phyloP scores from a whole-genome alignment of 2,113 vertebrate species.

The Corvus cornix region DNA sequence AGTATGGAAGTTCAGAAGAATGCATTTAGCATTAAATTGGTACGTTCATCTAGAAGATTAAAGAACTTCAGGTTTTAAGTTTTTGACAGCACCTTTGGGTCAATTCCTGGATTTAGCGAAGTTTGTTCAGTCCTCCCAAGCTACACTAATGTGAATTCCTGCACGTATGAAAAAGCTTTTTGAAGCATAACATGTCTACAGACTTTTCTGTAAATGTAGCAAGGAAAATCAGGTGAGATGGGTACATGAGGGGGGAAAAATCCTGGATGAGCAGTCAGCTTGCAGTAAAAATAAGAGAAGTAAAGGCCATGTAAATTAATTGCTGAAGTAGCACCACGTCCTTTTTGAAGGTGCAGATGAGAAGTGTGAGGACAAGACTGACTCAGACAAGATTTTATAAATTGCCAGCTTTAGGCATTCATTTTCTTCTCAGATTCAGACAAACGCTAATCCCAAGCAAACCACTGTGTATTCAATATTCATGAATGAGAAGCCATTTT shows the following conservation, averaged over 20 bases:
- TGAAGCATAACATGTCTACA: not conserved
- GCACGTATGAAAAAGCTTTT: not conserved
- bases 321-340: not conserved
- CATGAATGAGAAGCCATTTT: not conserved
- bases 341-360: not conserved
- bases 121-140: not conserved
- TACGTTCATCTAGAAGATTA: not conserved
- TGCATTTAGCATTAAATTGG: not conserved
- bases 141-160: not conserved
- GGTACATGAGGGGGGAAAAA: not conserved
- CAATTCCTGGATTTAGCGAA: not conserved
- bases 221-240: not conserved
- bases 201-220: not conserved
- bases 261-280: not conserved
- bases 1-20: not conserved
- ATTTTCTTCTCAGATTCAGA: not conserved
- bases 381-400: not conserved
- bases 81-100: conserved; percentile 3
- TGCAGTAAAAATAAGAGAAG: not conserved
- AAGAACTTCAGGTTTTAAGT: not conserved
- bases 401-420: rapidly evolving
- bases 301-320: not conserved
- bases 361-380: not conserved
- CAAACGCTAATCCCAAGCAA: not conserved
- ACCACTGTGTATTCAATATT: not conserved